Base-by-base conservation (phyloP, 2,113 vertebrate genomes). In the Odocoileus hemionus region DNA sequence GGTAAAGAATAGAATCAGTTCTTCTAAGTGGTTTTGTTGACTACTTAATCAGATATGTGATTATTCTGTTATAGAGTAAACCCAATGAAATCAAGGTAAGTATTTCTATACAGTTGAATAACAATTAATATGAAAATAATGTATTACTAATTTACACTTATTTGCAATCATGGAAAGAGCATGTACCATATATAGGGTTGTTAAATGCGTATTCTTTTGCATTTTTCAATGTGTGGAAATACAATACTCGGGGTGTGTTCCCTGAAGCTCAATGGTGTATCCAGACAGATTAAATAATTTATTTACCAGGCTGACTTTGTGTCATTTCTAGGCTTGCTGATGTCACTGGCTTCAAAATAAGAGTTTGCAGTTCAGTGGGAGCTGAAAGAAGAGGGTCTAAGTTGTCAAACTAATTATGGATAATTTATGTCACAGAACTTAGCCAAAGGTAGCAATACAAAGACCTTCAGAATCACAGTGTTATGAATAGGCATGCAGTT, bases 261-360 rank as follows among this genome's bases (percentile, higher is more conserved):
- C 43, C 25, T 92, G 47, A 95, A 88, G 55, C 50, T 92, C 61
- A 74, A 55, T 28, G 43, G 25, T 64, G 2, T 28, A 91, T 14
- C 23, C 70, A 92, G 39, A 80, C 1, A 97, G 33, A 92, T 14
- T 87, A 93, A 97, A 92, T 7, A 86, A 52, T 92, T 83, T 83
- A 96, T 97, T 98, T 98, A 98, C 98, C 98, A 87, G 90, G 76
- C 90, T 92, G 96, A 74, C 86, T 96, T 50, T 88, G 85, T 91
- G 95, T 76, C 45, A 95, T 92, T 80, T 97, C 95, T 97, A 98
- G 91, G 33, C 80, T 95, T 91, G 96, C 54, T 64, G 96, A 92
- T 92, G 96, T 98, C 93, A 96, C 88, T 94, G 97, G 88, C 95
- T 92, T 96, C 90, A 96, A 91, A 97, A 30, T 87, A 96, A 86